Percentiles rank a stretch among this genome's conserved stretches.
Conservation (phyloP, 2,797 vertebrate genomes). For the Dallia pectoralis region DNA sequence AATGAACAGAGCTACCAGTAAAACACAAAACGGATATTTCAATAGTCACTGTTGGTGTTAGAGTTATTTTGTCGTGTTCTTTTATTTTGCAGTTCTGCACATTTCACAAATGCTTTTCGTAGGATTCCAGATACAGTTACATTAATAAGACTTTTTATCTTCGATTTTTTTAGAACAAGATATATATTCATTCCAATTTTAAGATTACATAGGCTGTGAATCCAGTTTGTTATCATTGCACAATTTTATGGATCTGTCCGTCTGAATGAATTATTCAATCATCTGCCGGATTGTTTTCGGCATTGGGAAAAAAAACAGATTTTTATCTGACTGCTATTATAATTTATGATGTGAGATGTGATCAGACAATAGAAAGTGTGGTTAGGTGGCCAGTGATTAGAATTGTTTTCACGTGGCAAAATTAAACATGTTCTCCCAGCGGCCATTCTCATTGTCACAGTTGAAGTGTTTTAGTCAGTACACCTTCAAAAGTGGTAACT, state of each 20-base stretch:
- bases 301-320: constrained; percentile 22
- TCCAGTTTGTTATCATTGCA: neutral
- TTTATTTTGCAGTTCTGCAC: neutral
- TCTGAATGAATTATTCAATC: neutral
- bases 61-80: neutral
- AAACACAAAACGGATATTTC: neutral
- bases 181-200: neutral
- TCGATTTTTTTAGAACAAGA: neutral
- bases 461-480: neutral
- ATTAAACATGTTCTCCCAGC: constrained; percentile 9
- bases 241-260: neutral
- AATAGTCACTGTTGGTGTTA: neutral
- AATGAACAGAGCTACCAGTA: constrained; percentile 23
- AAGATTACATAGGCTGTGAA: neutral
- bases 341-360: constrained; percentile 23
- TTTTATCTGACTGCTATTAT: constrained; percentile 13
- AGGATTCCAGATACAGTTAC: neutral
- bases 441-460: neutral
- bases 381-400: constrained; percentile 39
- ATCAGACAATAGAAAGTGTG: constrained; percentile 31
- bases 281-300: neutral
- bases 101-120: neutral
- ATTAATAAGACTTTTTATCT: neutral
- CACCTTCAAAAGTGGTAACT: neutral
- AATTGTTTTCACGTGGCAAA: constrained; percentile 36